These are phyloP conservation scores for Tenodera sinensis DNA, from an alignment of 2,888 invertebrate genomes.

Conservation along the genomic window DNA sequence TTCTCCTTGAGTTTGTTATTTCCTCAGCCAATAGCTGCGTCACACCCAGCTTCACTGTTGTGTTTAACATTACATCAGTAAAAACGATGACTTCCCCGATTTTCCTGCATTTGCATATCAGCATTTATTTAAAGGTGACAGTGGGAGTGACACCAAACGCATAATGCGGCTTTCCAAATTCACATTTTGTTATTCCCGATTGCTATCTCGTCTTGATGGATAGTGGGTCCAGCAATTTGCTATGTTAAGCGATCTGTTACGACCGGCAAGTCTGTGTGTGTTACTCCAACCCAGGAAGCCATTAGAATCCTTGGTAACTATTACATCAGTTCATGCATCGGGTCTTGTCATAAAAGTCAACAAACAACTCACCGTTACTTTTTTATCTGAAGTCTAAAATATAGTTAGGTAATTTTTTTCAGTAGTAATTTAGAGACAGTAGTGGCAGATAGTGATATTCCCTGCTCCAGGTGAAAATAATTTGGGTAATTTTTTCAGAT, in stretches of 20 bases:
- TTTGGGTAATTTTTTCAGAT: no score
- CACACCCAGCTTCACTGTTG: not conserved
- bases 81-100: not conserved
- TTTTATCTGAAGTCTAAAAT: not conserved
- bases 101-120: not conserved
- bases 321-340: not conserved
- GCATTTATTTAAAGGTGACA: not conserved
- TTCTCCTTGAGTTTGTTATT: not conserved
- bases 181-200: not conserved
- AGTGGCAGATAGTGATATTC: no score
- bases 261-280: not conserved
- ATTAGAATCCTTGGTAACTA: not conserved
- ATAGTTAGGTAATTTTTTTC: no score
- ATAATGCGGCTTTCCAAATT: not conserved
- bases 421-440: no score
- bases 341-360: not conserved
- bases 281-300: not conserved
- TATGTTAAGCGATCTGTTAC: not conserved
- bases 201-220: not conserved
- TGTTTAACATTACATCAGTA: not conserved
- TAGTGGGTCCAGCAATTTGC: not conserved
- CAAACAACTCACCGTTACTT: not conserved
- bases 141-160: not conserved
- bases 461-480: no score
- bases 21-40: not conserved